Evolutionary conservation across 2,888 invertebrate genomes (phyloP), one percentile per base, ranked within the genome.

Genomic region (Meteorus colon): DNA sequence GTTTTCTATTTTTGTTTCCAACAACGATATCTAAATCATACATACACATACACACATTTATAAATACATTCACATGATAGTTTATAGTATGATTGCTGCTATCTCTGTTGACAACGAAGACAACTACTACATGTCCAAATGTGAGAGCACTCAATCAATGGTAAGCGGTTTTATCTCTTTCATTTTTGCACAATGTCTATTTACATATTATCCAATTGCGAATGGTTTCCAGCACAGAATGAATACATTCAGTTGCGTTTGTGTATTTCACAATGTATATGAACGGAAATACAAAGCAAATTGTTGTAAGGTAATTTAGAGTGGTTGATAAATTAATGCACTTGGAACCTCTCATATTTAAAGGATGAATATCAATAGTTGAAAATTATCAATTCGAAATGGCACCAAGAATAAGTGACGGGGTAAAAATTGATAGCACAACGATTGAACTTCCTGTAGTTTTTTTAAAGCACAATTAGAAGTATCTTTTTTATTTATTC

Each of bases 121-220:
- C 29, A 48, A 72, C 72, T 63, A 72, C 62, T 24, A 16, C 45
- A 55, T 72, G 72, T 60, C 41, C 72, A 72, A 48, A 19, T 27
- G 62, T 63, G 62, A 19, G 19, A 72, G 72, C 72, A 72, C 62
- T 72, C 72, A 72, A 63, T 63, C 48, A 63, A 72, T 29, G 51
- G 24, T 72, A 48, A 62, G 51, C 48, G 63, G 72, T 62, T 72
- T 72, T 72, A 72, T 63, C 48, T 51, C 72, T 48, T 63, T 45
- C 29, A 45, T 27, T 63, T 62, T 29, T 45, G 19, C 19, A 55
- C 55, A 55, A 55, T 19, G 45, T 72, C 72, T 65, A 63, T 72
- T 72, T 72, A 63, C 72, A 72, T 55, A 55, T 48, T 63, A 72
- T 62, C 72, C 45, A 72, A 45, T 63, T 45, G 29, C 31, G 27